Percentiles rank a stretch among this genome's conserved stretches.
Conservation (phyloP, 2,797 vertebrate species). For the Graptemys geographica region DNA sequence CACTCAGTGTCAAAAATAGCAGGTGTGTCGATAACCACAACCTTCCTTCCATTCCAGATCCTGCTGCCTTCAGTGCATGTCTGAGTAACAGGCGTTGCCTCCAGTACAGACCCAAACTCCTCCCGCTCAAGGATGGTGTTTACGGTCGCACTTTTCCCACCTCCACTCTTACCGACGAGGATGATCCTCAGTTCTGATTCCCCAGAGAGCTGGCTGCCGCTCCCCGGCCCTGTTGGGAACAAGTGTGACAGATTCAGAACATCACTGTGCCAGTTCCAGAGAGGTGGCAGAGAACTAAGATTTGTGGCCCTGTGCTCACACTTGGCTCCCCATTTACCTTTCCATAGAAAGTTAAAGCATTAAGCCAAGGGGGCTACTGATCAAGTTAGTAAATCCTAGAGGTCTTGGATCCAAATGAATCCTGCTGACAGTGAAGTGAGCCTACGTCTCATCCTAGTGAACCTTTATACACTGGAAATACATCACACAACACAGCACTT, state of each 20-base stretch:
- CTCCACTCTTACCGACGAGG: neutral
- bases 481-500: no score
- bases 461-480: no score
- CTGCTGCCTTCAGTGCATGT: neutral
- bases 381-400: no score
- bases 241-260: neutral
- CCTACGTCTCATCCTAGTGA: no score
- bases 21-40: neutral
- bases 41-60: neutral
- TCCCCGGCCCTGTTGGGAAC: neutral
- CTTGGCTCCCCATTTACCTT: no score
- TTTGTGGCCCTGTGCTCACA: no score
- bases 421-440: no score
- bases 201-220: accelerated
- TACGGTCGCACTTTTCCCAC: neutral
- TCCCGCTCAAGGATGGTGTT: neutral
- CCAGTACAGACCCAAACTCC: neutral
- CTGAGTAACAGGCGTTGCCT: neutral
- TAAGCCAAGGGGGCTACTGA: no score
- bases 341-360: no score
- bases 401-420: no score
- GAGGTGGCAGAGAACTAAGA: neutral
- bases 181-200: neutral
- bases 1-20: neutral
- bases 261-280: no score